phyloP scores from a whole-genome alignment of 2,113 vertebrate species.

The Butorides virescens region DNA sequence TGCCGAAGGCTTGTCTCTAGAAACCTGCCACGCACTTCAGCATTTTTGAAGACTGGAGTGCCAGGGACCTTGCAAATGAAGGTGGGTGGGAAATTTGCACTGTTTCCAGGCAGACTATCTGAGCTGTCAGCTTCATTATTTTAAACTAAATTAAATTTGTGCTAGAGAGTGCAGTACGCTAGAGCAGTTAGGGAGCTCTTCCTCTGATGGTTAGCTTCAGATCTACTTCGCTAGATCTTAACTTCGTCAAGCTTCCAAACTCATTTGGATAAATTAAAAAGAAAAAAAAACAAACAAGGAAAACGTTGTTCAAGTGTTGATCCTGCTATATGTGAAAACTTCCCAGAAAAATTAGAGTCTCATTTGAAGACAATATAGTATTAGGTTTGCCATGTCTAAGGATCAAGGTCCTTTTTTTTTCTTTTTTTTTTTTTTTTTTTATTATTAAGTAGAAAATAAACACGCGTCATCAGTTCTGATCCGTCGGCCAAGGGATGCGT shows the following conservation, averaged over 20 bases:
- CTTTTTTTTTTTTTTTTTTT: background rate
- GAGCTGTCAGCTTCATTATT: constrained; percentile 58
- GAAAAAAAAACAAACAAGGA: background rate
- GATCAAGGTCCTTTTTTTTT: background rate
- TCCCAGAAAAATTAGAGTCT: background rate
- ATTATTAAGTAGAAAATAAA: background rate
- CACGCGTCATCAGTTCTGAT: fast-evolving
- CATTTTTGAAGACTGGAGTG: constrained; percentile 10
- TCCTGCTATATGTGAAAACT: background rate
- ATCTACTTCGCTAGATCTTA: background rate
- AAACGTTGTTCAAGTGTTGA: background rate
- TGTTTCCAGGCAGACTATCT: constrained; percentile 58
- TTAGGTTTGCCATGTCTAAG: background rate
- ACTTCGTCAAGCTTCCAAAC: background rate
- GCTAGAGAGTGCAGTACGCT: constrained; percentile 13
- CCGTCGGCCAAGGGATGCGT: fast-evolving
- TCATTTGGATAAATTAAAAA: background rate
- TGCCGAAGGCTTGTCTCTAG: constrained; percentile 2
- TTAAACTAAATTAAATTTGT: constrained; percentile 58
- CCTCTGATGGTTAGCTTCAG: background rate
- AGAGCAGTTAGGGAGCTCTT: constrained; percentile 14
- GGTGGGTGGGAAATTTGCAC: constrained; percentile 55
- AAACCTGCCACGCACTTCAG: constrained; percentile 25
- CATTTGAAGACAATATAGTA: background rate
- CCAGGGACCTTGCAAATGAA: constrained; percentile 52